phyloP scores from a whole-genome alignment of 2,113 vertebrate genomes.

The Alosa alosa region DNA sequence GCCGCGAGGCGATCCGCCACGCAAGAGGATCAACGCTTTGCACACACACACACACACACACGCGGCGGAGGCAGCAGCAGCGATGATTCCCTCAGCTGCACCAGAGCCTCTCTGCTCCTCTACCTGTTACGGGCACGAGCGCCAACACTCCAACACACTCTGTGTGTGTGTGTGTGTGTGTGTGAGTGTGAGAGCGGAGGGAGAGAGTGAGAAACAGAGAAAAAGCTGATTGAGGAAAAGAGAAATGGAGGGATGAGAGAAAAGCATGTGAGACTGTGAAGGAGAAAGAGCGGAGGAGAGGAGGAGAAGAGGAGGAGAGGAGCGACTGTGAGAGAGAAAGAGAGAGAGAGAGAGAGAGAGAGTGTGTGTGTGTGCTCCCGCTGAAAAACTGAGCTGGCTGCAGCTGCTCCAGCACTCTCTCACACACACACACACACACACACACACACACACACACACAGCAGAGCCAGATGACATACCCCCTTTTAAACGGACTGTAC shows the following conservation, averaged over 20 bases:
- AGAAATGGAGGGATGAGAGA: neutral
- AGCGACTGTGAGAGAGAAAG: constrained; percentile 28
- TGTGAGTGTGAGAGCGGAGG: constrained; percentile 29
- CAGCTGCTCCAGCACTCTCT: constrained; percentile 66
- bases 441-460: constrained; percentile 54
- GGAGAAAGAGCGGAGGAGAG: constrained; percentile 33
- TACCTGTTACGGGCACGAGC: too few species aligned
- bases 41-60: too few species aligned
- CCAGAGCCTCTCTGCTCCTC: too few species aligned
- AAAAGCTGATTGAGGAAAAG: neutral
- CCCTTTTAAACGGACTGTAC: constrained; percentile 77
- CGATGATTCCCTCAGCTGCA: too few species aligned
- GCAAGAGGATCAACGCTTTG: too few species aligned
- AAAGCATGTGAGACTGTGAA: constrained; percentile 30
- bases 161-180: constrained; percentile 34
- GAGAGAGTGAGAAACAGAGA: too few species aligned
- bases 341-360: constrained; percentile 32
- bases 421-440: neutral
- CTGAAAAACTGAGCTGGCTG: constrained; percentile 64
- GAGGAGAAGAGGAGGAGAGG: constrained; percentile 34
- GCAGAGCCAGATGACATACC: constrained; percentile 71
- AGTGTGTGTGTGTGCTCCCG: constrained; percentile 45
- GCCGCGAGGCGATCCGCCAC: too few species aligned
- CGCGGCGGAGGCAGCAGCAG: too few species aligned
- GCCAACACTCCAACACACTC: neutral